Percentiles rank a stretch among this genome's conserved stretches.
phyloP scores from a whole-genome alignment of 2,888 invertebrate species.

The Listrodromus nycthemerus region DNA sequence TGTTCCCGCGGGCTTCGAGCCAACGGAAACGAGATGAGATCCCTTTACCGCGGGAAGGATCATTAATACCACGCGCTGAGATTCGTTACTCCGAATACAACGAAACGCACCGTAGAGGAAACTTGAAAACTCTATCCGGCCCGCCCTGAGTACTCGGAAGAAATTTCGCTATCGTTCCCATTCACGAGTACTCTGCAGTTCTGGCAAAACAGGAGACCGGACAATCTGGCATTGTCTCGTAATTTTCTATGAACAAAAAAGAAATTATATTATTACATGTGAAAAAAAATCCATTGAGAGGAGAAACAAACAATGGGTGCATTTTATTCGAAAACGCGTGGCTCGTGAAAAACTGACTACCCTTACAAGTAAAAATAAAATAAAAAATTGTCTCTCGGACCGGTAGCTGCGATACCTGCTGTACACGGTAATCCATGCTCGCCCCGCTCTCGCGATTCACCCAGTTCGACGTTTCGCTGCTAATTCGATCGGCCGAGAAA shows the following conservation, averaged over 20 bases:
- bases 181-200: not conserved
- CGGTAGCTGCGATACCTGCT: not conserved
- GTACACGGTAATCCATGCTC: conserved; percentile 33
- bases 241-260: not conserved
- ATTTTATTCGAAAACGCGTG: not conserved
- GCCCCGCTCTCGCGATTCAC: conserved; percentile 38
- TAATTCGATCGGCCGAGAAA: conserved; percentile 71
- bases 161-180: not conserved
- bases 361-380: conserved; percentile 9
- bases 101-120: not conserved
- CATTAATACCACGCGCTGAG: conserved; percentile 31
- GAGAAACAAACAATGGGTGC: not conserved
- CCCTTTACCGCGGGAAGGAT: conserved; percentile 13
- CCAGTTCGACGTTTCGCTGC: conserved; percentile 49
- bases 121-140: not conserved
- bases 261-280: not conserved
- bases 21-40: conserved; percentile 10
- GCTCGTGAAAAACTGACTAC: not conserved
- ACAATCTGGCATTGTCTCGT: not conserved
- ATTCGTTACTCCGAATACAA: not conserved
- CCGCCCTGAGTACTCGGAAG: not conserved
- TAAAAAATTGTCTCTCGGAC: too few species aligned
- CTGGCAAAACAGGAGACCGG: not conserved
- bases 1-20: conserved; percentile 23
- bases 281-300: not conserved